Conservation (phyloP, 2,797 vertebrate species). For the Rhinogobio ventralis region DNA sequence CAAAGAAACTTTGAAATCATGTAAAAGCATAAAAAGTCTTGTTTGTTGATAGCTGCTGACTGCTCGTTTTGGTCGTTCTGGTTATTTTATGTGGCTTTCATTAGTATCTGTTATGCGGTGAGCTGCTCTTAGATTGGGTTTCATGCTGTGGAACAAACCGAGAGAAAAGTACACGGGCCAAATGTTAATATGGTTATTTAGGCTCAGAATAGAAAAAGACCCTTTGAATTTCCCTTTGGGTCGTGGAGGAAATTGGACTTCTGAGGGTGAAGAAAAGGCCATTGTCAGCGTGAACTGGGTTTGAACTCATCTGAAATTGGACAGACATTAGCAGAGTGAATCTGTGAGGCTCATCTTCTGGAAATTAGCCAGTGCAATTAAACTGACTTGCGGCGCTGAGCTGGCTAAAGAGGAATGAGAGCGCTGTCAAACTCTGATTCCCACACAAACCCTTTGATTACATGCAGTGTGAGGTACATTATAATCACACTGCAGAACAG, state of each 20-base stretch:
- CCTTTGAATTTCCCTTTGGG: constrained; percentile 21
- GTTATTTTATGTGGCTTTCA: constrained; percentile 2
- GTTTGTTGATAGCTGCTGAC: constrained; percentile 10
- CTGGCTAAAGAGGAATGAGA: not conserved
- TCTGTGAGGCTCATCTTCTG: constrained; percentile 20
- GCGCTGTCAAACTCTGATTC: not conserved
- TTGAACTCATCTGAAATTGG: constrained; percentile 39
- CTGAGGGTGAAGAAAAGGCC: constrained; percentile 29
- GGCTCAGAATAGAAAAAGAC: constrained; percentile 21
- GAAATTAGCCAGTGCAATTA: constrained; percentile 25
- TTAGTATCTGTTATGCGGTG: not conserved
- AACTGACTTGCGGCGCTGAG: not conserved
- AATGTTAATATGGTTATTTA: constrained; percentile 43
- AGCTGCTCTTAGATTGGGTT: constrained; percentile 11
- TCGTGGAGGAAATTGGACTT: constrained; percentile 14
- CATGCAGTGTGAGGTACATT: not conserved
- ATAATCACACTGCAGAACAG: not conserved
- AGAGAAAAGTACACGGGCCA: not conserved
- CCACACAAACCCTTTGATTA: not conserved
- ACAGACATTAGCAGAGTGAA: constrained; percentile 27
- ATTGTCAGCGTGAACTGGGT: constrained; percentile 30
- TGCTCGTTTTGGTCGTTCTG: not conserved
- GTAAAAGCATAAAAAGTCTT: not conserved
- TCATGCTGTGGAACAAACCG: not conserved
- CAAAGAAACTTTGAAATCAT: not conserved